Percentiles rank a stretch among this genome's conserved stretches.
Conservation (phyloP, 2,797 vertebrate genomes). For the Chrosomus eos region DNA sequence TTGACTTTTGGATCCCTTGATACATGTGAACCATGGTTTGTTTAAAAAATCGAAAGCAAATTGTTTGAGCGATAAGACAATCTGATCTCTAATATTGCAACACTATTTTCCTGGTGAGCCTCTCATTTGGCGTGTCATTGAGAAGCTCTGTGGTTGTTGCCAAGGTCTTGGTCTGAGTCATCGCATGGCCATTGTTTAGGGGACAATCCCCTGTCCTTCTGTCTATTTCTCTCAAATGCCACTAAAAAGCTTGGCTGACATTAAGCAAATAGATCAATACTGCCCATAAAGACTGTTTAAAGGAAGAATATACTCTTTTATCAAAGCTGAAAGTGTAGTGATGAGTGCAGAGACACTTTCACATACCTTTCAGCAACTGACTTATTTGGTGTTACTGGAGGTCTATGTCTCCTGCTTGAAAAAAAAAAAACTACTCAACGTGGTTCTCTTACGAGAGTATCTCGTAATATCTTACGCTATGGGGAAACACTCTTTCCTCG, state of each 20-base stretch:
- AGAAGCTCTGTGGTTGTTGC: constrained; percentile 1
- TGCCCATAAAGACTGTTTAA: not conserved
- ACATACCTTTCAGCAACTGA: constrained; percentile 16
- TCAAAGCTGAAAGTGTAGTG: constrained; percentile 1
- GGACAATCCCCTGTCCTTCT: not conserved
- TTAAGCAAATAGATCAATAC: constrained; percentile 35
- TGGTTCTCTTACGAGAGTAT: too few species aligned
- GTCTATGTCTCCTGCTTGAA: not conserved
- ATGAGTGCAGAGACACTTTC: not conserved
- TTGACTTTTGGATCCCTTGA: not conserved
- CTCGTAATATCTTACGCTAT: too few species aligned
- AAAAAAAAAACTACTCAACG: not conserved
- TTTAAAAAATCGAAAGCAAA: not conserved
- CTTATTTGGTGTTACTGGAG: constrained; percentile 3
- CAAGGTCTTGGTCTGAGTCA: constrained; percentile 39
- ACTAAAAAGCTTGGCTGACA: constrained; percentile 26
- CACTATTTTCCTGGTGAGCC: constrained; percentile 12
- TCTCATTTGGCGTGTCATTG: constrained; percentile 37
- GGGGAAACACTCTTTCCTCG: too few species aligned
- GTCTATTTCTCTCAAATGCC: constrained; percentile 21
- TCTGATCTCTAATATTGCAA: constrained; percentile 24
- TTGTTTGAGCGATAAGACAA: not conserved
- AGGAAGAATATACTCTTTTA: constrained; percentile 22
- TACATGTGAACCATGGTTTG: not conserved
- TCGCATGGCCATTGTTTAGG: not conserved